Conservation (phyloP, 2,888 invertebrate species). For the Scaptomyza reducta region DNA sequence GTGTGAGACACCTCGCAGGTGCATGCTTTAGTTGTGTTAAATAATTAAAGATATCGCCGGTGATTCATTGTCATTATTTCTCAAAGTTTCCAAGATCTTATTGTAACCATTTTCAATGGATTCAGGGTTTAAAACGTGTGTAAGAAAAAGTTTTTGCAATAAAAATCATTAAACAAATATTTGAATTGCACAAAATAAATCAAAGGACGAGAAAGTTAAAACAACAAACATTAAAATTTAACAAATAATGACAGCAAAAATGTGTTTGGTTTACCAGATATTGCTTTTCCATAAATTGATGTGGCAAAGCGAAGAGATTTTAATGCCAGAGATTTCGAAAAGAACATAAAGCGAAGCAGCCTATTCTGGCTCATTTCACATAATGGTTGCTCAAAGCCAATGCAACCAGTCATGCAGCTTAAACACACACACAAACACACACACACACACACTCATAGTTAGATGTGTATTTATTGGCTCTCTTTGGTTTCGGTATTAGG, state of each 20-base stretch:
- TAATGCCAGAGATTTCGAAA: constrained; percentile 6
- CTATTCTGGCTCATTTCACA: constrained; percentile 66
- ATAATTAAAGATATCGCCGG: no score
- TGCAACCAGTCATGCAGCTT: constrained; percentile 43
- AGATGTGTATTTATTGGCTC: constrained; percentile 26
- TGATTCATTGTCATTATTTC: no score
- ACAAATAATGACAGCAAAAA: not conserved
- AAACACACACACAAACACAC: constrained; percentile 9
- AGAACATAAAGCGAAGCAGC: constrained; percentile 21
- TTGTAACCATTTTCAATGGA: no score
- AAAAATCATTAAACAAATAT: no score
- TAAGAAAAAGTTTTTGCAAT: no score
- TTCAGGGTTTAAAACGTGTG: no score
- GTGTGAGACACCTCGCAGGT: no score
- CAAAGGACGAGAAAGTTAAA: no score
- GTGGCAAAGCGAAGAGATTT: not conserved
- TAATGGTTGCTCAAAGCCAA: constrained; percentile 30
- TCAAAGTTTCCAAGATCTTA: no score
- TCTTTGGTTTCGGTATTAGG: constrained; percentile 18
- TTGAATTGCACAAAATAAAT: no score
- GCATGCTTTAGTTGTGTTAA: no score
- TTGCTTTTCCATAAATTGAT: not conserved
- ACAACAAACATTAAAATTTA: not conserved
- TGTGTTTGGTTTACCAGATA: no score
- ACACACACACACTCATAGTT: constrained; percentile 4